Conservation (phyloP, 2,888 invertebrate species). For the Acanthosepion esculentum region DNA sequence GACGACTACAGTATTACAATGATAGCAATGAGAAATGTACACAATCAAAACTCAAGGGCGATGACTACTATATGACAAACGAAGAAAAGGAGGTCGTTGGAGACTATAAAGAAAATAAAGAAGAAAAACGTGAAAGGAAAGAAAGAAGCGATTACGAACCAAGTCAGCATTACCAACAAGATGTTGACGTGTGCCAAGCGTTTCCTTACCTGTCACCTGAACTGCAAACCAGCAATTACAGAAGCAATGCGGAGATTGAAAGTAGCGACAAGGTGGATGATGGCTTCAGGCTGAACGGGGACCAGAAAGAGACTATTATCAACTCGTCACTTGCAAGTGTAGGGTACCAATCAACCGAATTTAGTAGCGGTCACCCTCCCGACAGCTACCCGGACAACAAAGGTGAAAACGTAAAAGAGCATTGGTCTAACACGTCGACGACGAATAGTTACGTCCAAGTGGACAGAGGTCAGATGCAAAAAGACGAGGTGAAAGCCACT, state of each 20-base stretch:
- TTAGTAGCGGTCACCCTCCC: not conserved
- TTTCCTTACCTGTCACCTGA: not conserved
- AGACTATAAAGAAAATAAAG: not conserved
- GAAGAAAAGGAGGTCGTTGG: not conserved
- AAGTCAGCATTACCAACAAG: not conserved
- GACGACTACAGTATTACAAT: not conserved
- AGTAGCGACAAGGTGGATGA: not conserved
- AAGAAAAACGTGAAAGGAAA: not conserved
- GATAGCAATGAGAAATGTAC: not conserved
- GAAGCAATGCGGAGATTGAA: not conserved
- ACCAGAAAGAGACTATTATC: not conserved
- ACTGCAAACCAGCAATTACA: not conserved
- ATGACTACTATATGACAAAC: not conserved
- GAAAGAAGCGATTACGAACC: not conserved
- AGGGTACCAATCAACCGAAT: constrained; percentile 10
- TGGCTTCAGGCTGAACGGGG: not conserved
- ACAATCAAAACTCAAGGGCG: not conserved
- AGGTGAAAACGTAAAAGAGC: not conserved
- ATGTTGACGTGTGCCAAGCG: not conserved
- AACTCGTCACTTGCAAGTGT: not conserved
- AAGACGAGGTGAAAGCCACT: not conserved
- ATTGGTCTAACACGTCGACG: not conserved
- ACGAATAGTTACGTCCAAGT: not conserved
- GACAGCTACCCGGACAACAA: not conserved
- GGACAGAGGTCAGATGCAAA: constrained; percentile 8